Evolutionary conservation across 2,888 invertebrate genomes (phyloP), one percentile per base, ranked within the genome.

Genomic region (Phytoseiulus persimilis): DNA sequence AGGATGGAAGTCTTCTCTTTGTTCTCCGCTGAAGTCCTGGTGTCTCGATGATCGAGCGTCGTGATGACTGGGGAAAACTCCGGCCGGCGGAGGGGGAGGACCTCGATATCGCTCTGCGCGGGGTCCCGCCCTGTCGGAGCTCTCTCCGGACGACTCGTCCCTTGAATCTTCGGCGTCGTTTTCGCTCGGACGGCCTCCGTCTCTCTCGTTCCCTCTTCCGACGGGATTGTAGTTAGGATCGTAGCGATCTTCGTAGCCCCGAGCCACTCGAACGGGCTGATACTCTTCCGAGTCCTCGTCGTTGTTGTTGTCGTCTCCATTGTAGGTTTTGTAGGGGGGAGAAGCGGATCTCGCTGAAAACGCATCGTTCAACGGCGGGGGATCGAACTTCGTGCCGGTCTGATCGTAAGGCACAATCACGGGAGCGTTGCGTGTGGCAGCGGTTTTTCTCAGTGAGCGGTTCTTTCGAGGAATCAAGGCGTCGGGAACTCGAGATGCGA

Each of bases 1-100:
- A 5, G 32, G 87, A 14, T 33, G 87, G 32, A 87, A 87, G 32
- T 87, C 87, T 33, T 33, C 87, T 31, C 39, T n/a, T 33, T 87
- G 87, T 87, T 87, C 87, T 33, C 87, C 87, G 45, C 87, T 87
- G 33, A 87, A 87, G 45, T 87, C 87, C 87, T 87, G 87, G 18
- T 87, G 87, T 23, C 87, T 87, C 33, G 87, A 87, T 0, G 87
- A 87, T 6, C 32, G 1, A 87, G 87, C 87, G 32, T 87, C 87
- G 14, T 87, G 87, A 5, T 32, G 87, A 87, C 87, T 87, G 32
- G 87, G 87, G 33, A 31, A 32, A n/a, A 87, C n/a, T 39, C 33
- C 33, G 11, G 87, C 32, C 33, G 87, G 87, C 14, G 87, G 87
- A 6, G 87, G 33, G 1, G 87, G 87, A n/a, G 87, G 87, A n/a